Percentiles rank a stretch among this genome's conserved stretches.
Conservation (phyloP, 2,797 vertebrate genomes). For the Todus mexicanus region DNA sequence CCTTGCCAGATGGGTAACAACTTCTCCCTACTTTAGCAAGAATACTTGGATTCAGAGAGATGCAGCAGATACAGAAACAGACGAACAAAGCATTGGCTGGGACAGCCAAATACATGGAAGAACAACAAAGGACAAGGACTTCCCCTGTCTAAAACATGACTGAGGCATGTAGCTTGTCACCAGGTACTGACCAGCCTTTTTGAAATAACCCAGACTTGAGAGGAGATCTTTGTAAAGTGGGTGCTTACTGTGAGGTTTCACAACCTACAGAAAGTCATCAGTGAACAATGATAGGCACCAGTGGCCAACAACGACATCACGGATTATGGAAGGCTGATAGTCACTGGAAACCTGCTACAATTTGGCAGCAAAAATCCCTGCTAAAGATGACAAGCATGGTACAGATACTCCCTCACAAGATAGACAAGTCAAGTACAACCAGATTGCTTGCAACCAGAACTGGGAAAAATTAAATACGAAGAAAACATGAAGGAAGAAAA, state of each 20-base stretch:
- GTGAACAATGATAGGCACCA: background rate
- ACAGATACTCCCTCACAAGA: background rate
- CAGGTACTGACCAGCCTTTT: background rate
- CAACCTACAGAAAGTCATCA: background rate
- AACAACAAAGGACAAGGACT: background rate
- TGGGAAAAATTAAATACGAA: background rate
- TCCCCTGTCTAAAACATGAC: background rate
- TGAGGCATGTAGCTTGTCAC: background rate
- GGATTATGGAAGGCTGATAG: background rate
- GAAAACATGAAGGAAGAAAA: background rate
- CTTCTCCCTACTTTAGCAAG: background rate
- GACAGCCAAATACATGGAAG: background rate
- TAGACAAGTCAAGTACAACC: background rate
- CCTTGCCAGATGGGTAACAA: background rate
- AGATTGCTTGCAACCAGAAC: background rate
- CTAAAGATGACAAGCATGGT: background rate
- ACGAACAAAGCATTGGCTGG: background rate
- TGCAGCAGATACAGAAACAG: background rate
- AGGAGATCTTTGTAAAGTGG: background rate
- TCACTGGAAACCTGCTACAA: background rate
- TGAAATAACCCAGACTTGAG: background rate
- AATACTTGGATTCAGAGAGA: background rate
- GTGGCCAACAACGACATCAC: background rate
- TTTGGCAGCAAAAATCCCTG: background rate
- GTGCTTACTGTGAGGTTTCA: background rate